phyloP scores from a whole-genome alignment of 2,888 invertebrate genomes.

The Alloplasta piceator region DNA sequence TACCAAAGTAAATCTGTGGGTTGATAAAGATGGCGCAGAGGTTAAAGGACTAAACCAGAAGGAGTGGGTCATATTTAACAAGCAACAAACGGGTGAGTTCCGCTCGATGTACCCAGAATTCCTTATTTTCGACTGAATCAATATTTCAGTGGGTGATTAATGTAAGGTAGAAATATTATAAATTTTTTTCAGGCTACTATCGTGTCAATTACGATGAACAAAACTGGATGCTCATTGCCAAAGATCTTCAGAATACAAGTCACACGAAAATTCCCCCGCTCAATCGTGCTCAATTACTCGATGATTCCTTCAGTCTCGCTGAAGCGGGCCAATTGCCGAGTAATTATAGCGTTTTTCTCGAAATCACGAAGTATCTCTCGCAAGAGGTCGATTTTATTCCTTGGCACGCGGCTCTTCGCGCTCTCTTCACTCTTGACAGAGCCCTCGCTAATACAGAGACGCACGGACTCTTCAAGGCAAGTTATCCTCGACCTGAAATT shows the following conservation, averaged over 20 bases:
- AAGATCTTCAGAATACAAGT: conserved; percentile 69
- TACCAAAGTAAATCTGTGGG: conserved; percentile 85
- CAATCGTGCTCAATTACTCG: conserved; percentile 85
- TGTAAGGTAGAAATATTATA: not conserved
- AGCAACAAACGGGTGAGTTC: conserved; percentile 86
- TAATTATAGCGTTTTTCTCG: conserved; percentile 81
- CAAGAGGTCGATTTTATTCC: conserved; percentile 87
- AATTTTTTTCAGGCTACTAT: conserved; percentile 76
- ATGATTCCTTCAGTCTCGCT: conserved; percentile 83
- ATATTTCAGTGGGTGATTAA: not conserved
- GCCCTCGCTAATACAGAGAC: conserved; percentile 84
- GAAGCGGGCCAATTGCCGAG: conserved; percentile 83
- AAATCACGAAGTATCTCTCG: conserved; percentile 85
- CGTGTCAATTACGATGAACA: conserved; percentile 81
- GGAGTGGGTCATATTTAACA: conserved; percentile 87
- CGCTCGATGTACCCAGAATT: too few relatives aligned
- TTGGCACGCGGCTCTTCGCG: conserved; percentile 87
- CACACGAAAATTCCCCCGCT: conserved; percentile 80
- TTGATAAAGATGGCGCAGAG: conserved; percentile 76
- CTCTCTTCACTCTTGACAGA: conserved; percentile 81
- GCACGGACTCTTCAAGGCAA: conserved; percentile 83
- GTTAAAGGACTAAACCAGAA: conserved; percentile 79
- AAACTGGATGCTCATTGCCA: conserved; percentile 79
- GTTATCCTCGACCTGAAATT: not conserved
- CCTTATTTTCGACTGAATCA: too few relatives aligned